Evolutionary conservation across 1,140 invertebrate genomes (phyloP).

Genomic region (Cepaea nemoralis): DNA sequence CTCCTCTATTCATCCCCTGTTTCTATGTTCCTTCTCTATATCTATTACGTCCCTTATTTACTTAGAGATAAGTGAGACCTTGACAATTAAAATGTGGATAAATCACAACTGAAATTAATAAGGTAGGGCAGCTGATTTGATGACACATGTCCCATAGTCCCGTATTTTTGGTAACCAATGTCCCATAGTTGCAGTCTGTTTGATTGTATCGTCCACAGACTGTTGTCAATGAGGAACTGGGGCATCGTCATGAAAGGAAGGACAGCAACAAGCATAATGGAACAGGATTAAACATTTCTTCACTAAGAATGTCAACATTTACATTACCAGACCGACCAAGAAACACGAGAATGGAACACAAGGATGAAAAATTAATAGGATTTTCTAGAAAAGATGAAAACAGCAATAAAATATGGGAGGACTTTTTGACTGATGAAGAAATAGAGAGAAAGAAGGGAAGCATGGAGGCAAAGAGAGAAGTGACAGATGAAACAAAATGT

Average conservation of each 20-base stretch:
- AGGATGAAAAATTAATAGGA: neutral
- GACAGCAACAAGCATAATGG: constrained; percentile 37
- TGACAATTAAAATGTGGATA: too few relatives aligned
- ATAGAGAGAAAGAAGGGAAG: neutral
- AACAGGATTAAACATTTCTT: neutral
- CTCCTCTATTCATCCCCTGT: too few relatives aligned
- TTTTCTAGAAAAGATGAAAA: neutral
- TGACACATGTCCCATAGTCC: too few relatives aligned
- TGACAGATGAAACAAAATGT: neutral
- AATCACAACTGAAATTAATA: too few relatives aligned
- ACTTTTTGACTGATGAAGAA: constrained; percentile 27
- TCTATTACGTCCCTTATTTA: too few relatives aligned
- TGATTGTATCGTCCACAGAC: neutral
- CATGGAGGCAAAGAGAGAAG: neutral
- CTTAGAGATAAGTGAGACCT: too few relatives aligned
- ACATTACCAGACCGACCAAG: neutral
- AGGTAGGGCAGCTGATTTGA: too few relatives aligned
- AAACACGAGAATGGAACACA: neutral
- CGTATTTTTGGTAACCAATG: too few relatives aligned
- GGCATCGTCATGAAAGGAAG: neutral
- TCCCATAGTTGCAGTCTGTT: neutral
- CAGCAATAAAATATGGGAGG: constrained; percentile 26
- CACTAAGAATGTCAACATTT: neutral
- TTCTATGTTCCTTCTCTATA: too few relatives aligned
- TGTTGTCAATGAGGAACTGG: neutral